These are phyloP conservation scores for Ariolimax columbianus DNA, from an alignment of 2,888 invertebrate species.

Conservation along the genomic window DNA sequence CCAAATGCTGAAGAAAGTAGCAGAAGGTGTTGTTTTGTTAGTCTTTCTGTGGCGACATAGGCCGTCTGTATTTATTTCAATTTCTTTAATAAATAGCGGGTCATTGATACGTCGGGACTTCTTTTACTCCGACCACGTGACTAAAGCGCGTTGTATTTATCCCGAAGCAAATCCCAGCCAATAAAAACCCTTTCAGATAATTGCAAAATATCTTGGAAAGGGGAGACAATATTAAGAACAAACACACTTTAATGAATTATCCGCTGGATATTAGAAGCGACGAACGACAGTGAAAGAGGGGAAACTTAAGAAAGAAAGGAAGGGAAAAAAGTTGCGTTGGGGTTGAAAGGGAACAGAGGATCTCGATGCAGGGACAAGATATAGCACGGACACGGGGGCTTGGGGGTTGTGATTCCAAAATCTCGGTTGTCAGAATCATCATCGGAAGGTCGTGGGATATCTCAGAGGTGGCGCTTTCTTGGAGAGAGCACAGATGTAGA, in stretches of 20 bases:
- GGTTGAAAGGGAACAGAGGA: not conserved
- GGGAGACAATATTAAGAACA: slow-evolving; percentile 40
- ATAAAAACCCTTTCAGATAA: slow-evolving; percentile 45
- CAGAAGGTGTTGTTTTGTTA: too few relatives aligned
- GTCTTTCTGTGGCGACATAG: too few relatives aligned
- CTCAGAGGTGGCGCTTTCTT: too few relatives aligned
- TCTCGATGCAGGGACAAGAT: too few relatives aligned
- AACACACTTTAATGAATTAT: slow-evolving; percentile 45
- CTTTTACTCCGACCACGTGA: slow-evolving; percentile 29
- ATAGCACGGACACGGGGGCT: too few relatives aligned
- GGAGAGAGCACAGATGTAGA: too few relatives aligned
- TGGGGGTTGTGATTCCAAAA: too few relatives aligned
- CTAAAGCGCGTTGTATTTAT: slow-evolving; percentile 32
- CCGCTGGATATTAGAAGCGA: slow-evolving; percentile 15
- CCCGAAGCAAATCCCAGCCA: slow-evolving; percentile 36
- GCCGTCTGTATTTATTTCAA: slow-evolving; percentile 27
- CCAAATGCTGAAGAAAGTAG: too few relatives aligned
- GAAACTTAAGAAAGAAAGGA: not conserved
- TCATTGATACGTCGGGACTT: slow-evolving; percentile 28
- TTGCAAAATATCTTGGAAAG: slow-evolving; percentile 30
- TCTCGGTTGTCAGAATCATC: too few relatives aligned
- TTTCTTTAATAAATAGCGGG: slow-evolving; percentile 26
- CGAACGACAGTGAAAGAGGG: not conserved
- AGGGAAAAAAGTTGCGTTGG: not conserved
- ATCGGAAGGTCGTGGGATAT: too few relatives aligned